A percentile compares a stretch with the other conserved stretches of the same genome.
Evolutionary conservation across 2,113 vertebrate species (phyloP).

Genomic region (Scatophagus argus): DNA sequence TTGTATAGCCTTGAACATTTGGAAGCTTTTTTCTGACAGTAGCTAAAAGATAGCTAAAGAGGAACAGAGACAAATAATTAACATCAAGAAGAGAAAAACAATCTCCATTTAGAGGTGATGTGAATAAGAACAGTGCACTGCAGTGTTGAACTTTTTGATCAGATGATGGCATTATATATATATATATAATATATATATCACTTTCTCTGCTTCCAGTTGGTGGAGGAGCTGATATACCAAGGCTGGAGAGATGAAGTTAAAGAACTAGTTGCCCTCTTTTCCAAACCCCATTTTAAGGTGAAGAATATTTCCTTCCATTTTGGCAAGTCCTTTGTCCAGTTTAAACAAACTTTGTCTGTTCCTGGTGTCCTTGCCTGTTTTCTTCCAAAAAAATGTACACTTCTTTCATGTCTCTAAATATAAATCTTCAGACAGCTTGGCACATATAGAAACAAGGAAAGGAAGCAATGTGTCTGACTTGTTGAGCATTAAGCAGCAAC

Average conservation of each 20-base stretch:
- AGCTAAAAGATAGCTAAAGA: conserved; percentile 38
- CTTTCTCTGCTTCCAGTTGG: conserved; percentile 64
- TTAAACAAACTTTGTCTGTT: too few relatives aligned
- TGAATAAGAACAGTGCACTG: conserved; percentile 14
- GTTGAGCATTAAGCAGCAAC: too few relatives aligned
- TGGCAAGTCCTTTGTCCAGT: not conserved
- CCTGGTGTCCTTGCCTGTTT: too few relatives aligned
- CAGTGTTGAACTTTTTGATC: not conserved
- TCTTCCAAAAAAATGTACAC: not conserved
- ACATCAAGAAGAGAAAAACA: not conserved
- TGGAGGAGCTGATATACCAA: conserved; percentile 54
- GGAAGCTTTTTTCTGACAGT: conserved; percentile 21
- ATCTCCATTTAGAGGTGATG: not conserved
- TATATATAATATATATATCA: conserved; percentile 14
- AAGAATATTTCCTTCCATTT: conserved; percentile 22
- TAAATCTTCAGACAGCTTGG: too few relatives aligned
- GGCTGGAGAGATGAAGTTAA: conserved; percentile 64
- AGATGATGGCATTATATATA: conserved; percentile 26
- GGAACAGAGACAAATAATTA: conserved; percentile 30
- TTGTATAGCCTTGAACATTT: conserved; percentile 54
- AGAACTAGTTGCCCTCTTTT: conserved; percentile 74
- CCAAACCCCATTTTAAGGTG: conserved; percentile 79
- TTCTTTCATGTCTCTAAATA: too few relatives aligned
- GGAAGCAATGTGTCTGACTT: too few relatives aligned
- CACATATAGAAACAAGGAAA: too few relatives aligned